phyloP scores from a whole-genome alignment of 1,140 invertebrate species.

The Cecropterus lyciades region DNA sequence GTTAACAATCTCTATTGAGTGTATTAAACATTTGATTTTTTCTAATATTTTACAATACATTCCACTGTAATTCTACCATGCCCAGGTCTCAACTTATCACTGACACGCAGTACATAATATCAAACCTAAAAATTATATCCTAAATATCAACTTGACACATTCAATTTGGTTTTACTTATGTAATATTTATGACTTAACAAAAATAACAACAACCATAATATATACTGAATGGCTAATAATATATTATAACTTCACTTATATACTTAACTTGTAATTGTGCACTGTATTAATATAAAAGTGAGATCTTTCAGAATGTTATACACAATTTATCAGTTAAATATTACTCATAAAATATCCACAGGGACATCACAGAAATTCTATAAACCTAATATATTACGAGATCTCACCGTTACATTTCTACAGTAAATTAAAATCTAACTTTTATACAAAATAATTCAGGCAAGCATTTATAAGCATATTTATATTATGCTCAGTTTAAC shows the following conservation, averaged over 20 bases:
- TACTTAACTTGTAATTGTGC: slow-evolving; percentile 42
- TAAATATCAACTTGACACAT: slow-evolving; percentile 50
- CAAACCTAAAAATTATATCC: slow-evolving; percentile 24
- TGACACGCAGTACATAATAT: too few relatives aligned
- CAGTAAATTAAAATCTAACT: slow-evolving; percentile 45
- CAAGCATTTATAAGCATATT: slow-evolving; percentile 56
- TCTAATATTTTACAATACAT: too few relatives aligned
- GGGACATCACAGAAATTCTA: slow-evolving; percentile 69
- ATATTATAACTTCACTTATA: slow-evolving; percentile 50
- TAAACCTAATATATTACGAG: slow-evolving; percentile 51
- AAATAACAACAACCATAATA: slow-evolving; percentile 53
- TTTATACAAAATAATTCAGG: slow-evolving; percentile 54
- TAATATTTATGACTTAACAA: slow-evolving; percentile 45
- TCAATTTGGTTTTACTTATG: slow-evolving; percentile 54
- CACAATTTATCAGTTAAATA: slow-evolving; percentile 35
- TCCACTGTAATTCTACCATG: too few relatives aligned
- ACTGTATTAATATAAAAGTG: slow-evolving; percentile 74
- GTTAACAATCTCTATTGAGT: too few relatives aligned
- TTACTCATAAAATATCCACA: slow-evolving; percentile 63
- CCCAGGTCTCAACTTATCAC: too few relatives aligned
- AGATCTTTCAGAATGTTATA: slow-evolving; percentile 63
- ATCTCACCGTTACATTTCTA: slow-evolving; percentile 78
- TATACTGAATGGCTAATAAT: slow-evolving; percentile 54
- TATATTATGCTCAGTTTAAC: slow-evolving; percentile 39
- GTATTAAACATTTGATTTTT: too few relatives aligned